These are phyloP conservation scores for Turnix velox DNA, from an alignment of 2,113 vertebrate species.

Conservation along the genomic window DNA sequence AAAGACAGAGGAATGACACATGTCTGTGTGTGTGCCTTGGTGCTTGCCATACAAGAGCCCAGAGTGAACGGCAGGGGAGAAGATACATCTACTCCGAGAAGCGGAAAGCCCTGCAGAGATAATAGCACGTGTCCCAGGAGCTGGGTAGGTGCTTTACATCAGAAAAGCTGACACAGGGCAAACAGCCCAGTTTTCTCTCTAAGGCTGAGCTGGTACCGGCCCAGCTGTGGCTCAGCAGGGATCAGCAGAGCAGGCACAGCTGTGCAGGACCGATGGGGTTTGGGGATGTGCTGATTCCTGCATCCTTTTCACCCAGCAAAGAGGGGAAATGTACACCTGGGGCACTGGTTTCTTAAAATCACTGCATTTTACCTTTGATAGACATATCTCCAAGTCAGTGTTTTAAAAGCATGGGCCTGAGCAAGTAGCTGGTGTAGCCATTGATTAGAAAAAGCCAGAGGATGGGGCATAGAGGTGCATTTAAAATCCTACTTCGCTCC, in stretches of 20 bases:
- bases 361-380: neutral
- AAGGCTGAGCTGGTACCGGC: neutral
- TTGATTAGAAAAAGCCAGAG: neutral
- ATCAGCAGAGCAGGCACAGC: neutral
- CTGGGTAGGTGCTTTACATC: constrained; percentile 28
- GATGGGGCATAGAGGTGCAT: neutral
- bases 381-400: neutral
- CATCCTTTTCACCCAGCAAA: neutral
- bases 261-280: neutral
- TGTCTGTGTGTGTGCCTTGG: neutral
- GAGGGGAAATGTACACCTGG: neutral
- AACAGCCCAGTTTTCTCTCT: neutral
- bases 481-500: neutral
- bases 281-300: neutral
- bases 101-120: constrained; percentile 34
- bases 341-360: neutral
- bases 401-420: neutral
- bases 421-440: neutral
- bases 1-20: neutral
- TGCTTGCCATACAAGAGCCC: neutral
- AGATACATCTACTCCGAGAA: neutral
- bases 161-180: neutral
- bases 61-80: neutral
- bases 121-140: constrained; percentile 6
- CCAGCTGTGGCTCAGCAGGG: fast-evolving